Percentiles rank a stretch among this genome's conserved stretches.
Evolutionary conservation across 2,113 vertebrate genomes (phyloP).

Genomic region (Pseudopodoces humilis): DNA sequence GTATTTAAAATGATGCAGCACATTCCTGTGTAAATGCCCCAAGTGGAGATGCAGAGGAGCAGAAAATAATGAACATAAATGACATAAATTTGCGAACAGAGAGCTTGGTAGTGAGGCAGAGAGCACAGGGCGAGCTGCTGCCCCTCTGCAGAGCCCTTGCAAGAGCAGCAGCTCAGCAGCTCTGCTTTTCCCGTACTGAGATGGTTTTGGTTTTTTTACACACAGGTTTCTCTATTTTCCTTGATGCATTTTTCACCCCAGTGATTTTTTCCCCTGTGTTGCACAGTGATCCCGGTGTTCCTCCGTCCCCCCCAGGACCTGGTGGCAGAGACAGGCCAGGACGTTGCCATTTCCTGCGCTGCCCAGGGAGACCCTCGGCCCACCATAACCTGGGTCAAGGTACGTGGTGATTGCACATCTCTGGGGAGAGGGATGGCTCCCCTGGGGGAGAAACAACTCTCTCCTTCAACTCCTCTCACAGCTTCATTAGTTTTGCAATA

Average conservation of each 20-base stretch:
- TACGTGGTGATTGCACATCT: neutral
- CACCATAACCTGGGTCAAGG: slow-evolving; percentile 73
- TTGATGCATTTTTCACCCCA: neutral
- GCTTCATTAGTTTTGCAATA: neutral
- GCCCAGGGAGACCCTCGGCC: slow-evolving; percentile 71
- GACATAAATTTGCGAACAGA: neutral
- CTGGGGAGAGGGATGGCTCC: neutral
- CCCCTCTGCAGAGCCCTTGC: neutral
- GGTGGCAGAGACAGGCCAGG: slow-evolving; percentile 67
- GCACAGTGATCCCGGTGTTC: slow-evolving; percentile 69
- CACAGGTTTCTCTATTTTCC: neutral
- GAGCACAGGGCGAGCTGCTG: neutral
- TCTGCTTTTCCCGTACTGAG: neutral
- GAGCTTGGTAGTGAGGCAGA: neutral
- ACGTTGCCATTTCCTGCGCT: slow-evolving; percentile 42
- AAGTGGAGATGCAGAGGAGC: neutral
- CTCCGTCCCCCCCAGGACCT: slow-evolving; percentile 57
- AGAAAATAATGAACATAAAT: neutral
- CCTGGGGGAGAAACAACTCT: accelerated
- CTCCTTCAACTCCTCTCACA: neutral
- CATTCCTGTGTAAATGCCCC: neutral
- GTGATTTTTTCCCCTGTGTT: neutral
- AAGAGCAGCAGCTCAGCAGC: neutral
- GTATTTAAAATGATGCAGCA: neutral
- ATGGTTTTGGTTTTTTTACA: too few species aligned